Evolutionary conservation across 2,113 vertebrate genomes (phyloP), one percentile per base, ranked within the genome.

Genomic region (Shinisaurus crocodilurus): DNA sequence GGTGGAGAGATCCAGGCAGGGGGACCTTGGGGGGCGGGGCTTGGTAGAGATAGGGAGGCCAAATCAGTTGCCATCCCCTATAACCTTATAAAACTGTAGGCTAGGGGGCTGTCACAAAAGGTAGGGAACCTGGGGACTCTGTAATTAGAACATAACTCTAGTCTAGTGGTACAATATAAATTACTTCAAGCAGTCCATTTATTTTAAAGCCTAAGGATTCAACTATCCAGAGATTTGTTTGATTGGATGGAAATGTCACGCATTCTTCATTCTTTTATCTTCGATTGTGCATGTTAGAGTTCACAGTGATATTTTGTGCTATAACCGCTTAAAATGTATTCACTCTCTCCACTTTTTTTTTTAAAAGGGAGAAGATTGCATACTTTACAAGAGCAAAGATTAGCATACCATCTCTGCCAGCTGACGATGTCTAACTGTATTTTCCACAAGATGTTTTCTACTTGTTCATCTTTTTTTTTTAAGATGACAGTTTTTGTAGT

Each of bases 361-460:
- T 90, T 86, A 81, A 37, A 86, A 98, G 98, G 97, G 97, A 98
- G 97, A 98, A 98, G 97, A 98, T 98, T 6, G 97, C 98, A 9
- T 98, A 98, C 92, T 98, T 98, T 96, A 98, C 98, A 82, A 95
- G 98, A 94, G 97, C 98, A 1, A 98, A 97, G 96, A 98, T 98
- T 87, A 98, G 95, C 93, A 97, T 98, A 95, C 98, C 98, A 18
- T 95, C 97, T 87, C 96, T 98, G 89, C 97, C 98, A 1, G 97
- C 97, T 16, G 98, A 98, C 45, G 98, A 98, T 83, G 98, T 98
- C 57, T 98, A 97, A 97, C 92, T 72, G 34, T 75, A 1, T 92
- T 92, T 40, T 60, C 81, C 81, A 6, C 92, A 91, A 95, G 85
- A 83, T 89, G 72, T 93, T 91, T 95, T 95, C 90, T 88, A 90